phyloP scores from a whole-genome alignment of 1,140 invertebrate species.

The Drosophila sucinea region DNA sequence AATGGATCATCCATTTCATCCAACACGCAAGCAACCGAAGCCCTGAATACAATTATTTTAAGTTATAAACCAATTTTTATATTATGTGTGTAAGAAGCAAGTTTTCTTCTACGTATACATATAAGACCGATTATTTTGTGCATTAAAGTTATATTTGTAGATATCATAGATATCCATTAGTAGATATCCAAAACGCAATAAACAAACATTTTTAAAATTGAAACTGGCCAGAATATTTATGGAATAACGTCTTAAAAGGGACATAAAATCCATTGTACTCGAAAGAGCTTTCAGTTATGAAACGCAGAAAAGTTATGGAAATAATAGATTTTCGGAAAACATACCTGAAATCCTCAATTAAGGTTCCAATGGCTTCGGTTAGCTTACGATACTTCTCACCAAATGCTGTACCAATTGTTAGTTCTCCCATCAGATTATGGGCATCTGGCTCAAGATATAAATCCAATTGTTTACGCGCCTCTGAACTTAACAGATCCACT shows the following conservation, averaged over 20 bases:
- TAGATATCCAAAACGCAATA: neutral
- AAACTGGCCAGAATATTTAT: no score
- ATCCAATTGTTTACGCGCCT: constrained; percentile 91
- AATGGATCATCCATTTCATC: constrained; percentile 89
- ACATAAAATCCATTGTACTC: no score
- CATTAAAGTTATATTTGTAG: neutral
- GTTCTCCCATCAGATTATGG: constrained; percentile 87
- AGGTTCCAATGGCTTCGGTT: constrained; percentile 89
- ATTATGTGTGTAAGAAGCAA: constrained; percentile 1
- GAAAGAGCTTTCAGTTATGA: no score
- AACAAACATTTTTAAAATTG: neutral
- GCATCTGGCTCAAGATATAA: constrained; percentile 94
- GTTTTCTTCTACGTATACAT: neutral
- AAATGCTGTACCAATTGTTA: constrained; percentile 86
- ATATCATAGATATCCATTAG: neutral
- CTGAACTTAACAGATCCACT: constrained; percentile 95
- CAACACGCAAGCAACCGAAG: constrained; percentile 84
- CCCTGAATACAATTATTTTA: constrained; percentile 27
- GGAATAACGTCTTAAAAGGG: no score
- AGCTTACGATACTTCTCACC: constrained; percentile 91
- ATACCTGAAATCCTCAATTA: constrained; percentile 93
- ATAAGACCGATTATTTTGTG: neutral
- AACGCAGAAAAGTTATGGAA: no score
- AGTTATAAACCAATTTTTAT: constrained; percentile 8
- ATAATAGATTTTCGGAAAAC: neutral